These are phyloP conservation scores for Nebria ingens DNA, from an alignment of 1,140 invertebrate species.

Conservation along the genomic window DNA sequence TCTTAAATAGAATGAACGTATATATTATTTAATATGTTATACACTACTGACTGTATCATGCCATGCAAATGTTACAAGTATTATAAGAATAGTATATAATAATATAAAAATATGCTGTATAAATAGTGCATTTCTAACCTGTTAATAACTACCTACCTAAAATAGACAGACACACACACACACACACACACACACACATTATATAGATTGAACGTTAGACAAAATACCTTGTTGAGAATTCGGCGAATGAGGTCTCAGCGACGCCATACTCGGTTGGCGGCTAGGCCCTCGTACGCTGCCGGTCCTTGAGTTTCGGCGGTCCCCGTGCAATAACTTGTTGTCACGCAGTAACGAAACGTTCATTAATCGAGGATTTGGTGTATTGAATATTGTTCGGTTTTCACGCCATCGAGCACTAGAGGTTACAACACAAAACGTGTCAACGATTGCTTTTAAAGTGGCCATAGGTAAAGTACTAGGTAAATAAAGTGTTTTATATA, in stretches of 20 bases:
- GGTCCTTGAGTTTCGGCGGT: slow-evolving; percentile 64
- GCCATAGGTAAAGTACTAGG: too few species aligned
- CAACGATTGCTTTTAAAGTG: too few species aligned
- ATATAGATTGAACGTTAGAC: neutral
- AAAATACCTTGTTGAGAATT: slow-evolving; percentile 71
- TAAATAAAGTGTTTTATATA: too few species aligned
- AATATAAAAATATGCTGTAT: too few species aligned
- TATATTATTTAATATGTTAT: too few species aligned
- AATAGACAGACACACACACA: too few species aligned
- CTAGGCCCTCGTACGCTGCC: slow-evolving; percentile 65
- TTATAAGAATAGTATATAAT: too few species aligned
- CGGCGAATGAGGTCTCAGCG: slow-evolving; percentile 67
- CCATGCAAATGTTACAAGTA: too few species aligned
- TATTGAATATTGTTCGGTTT: slow-evolving; percentile 87
- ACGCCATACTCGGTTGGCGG: slow-evolving; percentile 70
- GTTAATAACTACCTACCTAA: too few species aligned
- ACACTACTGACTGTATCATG: too few species aligned
- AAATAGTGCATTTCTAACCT: too few species aligned
- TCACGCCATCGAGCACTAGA: slow-evolving; percentile 80
- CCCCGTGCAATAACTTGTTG: slow-evolving; percentile 66
- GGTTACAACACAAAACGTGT: slow-evolving; percentile 23
- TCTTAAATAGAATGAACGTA: too few species aligned
- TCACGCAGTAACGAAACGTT: slow-evolving; percentile 74
- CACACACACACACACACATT: slow-evolving; percentile 16
- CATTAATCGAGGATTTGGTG: slow-evolving; percentile 83